Evolutionary conservation across 2,888 invertebrate genomes (phyloP), one percentile per base, ranked within the genome.

Genomic region (Aporophyla lueneburgensis): DNA sequence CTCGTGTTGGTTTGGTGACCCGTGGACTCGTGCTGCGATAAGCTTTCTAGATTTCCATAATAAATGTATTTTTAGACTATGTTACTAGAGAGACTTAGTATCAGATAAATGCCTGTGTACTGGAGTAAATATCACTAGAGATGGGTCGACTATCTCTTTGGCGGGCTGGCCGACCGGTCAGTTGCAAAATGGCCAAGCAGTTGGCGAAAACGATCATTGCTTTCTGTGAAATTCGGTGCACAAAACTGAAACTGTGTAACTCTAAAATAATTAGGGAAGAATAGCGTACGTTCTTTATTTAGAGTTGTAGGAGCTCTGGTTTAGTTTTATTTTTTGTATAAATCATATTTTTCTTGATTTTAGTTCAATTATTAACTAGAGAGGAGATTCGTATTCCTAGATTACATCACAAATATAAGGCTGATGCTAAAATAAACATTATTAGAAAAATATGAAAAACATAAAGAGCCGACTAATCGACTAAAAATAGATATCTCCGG

Each of bases 1-100:
- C 81, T 84, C 71, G 73, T 83, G 84, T 71, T 27, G 24, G 68
- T 76, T 62, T 70, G 69, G 63, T 78, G 85, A 78, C 74, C 83
- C 81, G 53, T 54, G 43, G 85, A 78, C 74, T 78, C 81, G 53
- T 54, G 43, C 16, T 12, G 12, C 14, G 77, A 80, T 80, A 76
- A 61, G 54, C 21, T 73, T 72, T 72, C 72, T 76, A 76, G 1
- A 59, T 49, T 72, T 72, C 46, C 58, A 51, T 69, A 40, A 58
- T 19, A 65, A 71, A 46, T 27, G 2, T 73, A 70, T 40, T 43
- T 73, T 71, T 67, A 71, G 66, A 78, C 63, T 59, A 33, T 58
- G 58, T 58, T 27, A 14, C 27, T 27, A 58, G 9, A 59, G 27
- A 59, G 19, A 27, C 6, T 9, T 54, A n/a, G 54, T 54, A 12